Percentiles rank a stretch among this genome's conserved stretches.
Evolutionary conservation across 2,888 invertebrate genomes (phyloP).

Genomic region (Trachelus tabidus): DNA sequence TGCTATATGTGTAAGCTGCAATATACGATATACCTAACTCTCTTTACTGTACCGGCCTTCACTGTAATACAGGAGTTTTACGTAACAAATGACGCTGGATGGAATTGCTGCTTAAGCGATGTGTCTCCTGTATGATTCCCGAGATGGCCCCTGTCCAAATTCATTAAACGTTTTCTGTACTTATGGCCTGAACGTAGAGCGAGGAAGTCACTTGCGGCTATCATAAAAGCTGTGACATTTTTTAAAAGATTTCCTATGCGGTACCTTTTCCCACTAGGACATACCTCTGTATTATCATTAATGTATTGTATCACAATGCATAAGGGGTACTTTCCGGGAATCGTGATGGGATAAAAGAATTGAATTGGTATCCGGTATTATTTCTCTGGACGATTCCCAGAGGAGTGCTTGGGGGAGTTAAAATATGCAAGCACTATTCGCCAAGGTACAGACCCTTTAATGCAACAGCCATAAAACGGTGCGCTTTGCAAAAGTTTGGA

Average conservation of each 20-base stretch:
- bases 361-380: neutral
- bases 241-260: neutral
- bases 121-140: conserved; percentile 43
- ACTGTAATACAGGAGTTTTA: neutral
- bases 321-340: neutral
- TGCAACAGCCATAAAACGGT: conserved; percentile 53
- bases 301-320: neutral
- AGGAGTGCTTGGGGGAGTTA: neutral
- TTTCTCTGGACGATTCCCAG: neutral
- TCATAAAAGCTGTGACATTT: conserved; percentile 15
- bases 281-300: neutral
- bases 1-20: neutral
- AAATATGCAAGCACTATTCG: conserved; percentile 37
- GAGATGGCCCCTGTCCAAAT: conserved; percentile 51
- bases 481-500: conserved; percentile 40
- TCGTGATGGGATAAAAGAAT: neutral
- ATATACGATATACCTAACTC: neutral
- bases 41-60: neutral
- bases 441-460: conserved; percentile 30
- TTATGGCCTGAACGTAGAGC: conserved; percentile 33
- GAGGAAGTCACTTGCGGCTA: conserved; percentile 41
- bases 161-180: conserved; percentile 45
- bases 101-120: conserved; percentile 46
- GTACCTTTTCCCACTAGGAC: neutral
- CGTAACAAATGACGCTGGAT: conserved; percentile 35